Percentiles rank a stretch among this genome's conserved stretches.
Evolutionary conservation across 2,888 invertebrate genomes (phyloP).

Genomic region (Zaprionus lineosus): DNA sequence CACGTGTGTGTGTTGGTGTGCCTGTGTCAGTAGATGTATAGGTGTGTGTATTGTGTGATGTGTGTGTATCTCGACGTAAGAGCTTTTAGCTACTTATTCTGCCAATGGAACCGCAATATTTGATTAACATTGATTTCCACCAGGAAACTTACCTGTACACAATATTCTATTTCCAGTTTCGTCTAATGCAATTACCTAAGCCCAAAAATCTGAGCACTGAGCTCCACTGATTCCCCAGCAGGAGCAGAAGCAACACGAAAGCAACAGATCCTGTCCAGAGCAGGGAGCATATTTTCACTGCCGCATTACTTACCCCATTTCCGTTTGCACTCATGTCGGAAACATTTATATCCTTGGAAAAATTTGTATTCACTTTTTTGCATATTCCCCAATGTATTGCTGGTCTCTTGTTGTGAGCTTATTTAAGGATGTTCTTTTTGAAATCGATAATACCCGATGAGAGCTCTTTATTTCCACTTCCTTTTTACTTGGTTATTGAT

Average conservation of each 20-base stretch:
- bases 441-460: constrained; percentile 44
- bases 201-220: constrained; percentile 56
- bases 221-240: constrained; percentile 15
- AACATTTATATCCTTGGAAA: not conserved
- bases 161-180: constrained; percentile 64
- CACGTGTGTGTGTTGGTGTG: constrained; percentile 5
- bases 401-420: constrained; percentile 36
- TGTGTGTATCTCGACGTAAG: constrained; percentile 15
- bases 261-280: too few relatives aligned
- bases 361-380: constrained; percentile 38
- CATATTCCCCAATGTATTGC: constrained; percentile 68
- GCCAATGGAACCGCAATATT: constrained; percentile 71
- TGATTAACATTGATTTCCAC: constrained; percentile 67
- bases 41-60: too few relatives aligned
- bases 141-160: constrained; percentile 7
- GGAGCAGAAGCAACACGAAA: too few relatives aligned
- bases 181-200: constrained; percentile 70
- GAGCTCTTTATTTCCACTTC: not conserved
- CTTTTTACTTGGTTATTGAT: constrained; percentile 4
- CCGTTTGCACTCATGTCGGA: constrained; percentile 67
- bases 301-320: constrained; percentile 49
- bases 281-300: constrained; percentile 54
- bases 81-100: constrained; percentile 55
- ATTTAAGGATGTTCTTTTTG: constrained; percentile 37
- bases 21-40: too few relatives aligned